Percentiles rank a stretch among this genome's conserved stretches.
These are phyloP conservation scores for Phoeniculus purpureus DNA, from an alignment of 2,797 vertebrate genomes.

Conservation along the genomic window DNA sequence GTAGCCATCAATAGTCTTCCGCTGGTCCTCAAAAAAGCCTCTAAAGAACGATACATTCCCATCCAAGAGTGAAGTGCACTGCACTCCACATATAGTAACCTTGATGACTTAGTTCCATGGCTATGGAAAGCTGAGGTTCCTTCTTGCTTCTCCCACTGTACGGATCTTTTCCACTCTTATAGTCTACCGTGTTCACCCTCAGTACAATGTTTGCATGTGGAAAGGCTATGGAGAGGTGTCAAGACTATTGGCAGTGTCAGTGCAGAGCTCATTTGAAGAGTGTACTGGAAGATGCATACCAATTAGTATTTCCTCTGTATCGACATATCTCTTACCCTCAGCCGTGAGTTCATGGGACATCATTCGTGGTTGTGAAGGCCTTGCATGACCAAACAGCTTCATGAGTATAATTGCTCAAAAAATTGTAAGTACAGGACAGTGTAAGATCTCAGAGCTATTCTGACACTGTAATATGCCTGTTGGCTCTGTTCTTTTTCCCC, in stretches of 20 bases:
- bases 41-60: neutral
- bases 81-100: neutral
- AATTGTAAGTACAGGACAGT: neutral
- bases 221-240: neutral
- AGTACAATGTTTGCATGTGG: neutral
- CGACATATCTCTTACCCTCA: neutral
- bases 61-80: neutral
- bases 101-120: neutral
- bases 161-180: neutral
- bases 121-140: neutral
- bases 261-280: neutral
- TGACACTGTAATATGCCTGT: neutral
- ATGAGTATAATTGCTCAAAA: neutral
- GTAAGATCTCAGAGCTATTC: neutral
- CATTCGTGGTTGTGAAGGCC: neutral
- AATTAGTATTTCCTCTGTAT: neutral
- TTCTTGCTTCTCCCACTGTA: neutral
- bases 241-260: neutral
- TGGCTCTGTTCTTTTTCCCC: neutral
- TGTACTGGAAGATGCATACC: neutral
- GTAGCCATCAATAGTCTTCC: neutral
- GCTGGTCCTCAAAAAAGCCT: neutral
- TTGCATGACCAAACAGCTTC: neutral
- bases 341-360: too few relatives aligned
- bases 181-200: rapidly evolving